phyloP scores from a whole-genome alignment of 64 coral and sea anemone genomes.

The Anthopleura sola region DNA sequence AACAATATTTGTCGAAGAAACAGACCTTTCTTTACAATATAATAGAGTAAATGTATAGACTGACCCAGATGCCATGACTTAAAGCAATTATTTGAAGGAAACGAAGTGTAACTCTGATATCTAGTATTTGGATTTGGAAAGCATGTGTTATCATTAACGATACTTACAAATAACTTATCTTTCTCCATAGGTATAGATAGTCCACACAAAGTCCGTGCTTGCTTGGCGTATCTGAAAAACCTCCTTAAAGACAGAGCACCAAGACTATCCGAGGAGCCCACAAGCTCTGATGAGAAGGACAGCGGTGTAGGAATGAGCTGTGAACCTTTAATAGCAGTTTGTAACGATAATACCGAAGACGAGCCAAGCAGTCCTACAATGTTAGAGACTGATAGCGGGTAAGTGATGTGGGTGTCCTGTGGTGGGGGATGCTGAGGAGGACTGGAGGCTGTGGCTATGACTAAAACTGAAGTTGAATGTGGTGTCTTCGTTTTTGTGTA shows the following conservation, averaged over 20 bases:
- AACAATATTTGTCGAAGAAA: too few relatives aligned
- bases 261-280: background rate
- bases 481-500: too few relatives aligned
- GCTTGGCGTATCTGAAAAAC: slow-evolving; percentile 11
- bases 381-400: background rate
- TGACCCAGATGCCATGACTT: too few relatives aligned
- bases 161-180: background rate
- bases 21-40: too few relatives aligned
- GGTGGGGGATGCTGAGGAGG: too few relatives aligned
- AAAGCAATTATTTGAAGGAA: too few relatives aligned
- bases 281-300: slow-evolving; percentile 35
- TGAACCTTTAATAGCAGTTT: background rate
- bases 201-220: slow-evolving; percentile 25
- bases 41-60: too few relatives aligned
- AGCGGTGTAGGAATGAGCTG: slow-evolving; percentile 41
- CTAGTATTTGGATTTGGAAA: too few relatives aligned
- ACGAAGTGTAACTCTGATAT: too few relatives aligned
- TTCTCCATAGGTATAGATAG: slow-evolving; percentile 31
- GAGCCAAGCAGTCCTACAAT: background rate
- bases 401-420: background rate
- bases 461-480: too few relatives aligned
- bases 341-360: slow-evolving; percentile 21
- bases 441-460: too few relatives aligned
- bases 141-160: too few relatives aligned
- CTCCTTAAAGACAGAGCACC: background rate